phyloP scores from a whole-genome alignment of 1,140 invertebrate species.

The Rhagoletis zephyria region DNA sequence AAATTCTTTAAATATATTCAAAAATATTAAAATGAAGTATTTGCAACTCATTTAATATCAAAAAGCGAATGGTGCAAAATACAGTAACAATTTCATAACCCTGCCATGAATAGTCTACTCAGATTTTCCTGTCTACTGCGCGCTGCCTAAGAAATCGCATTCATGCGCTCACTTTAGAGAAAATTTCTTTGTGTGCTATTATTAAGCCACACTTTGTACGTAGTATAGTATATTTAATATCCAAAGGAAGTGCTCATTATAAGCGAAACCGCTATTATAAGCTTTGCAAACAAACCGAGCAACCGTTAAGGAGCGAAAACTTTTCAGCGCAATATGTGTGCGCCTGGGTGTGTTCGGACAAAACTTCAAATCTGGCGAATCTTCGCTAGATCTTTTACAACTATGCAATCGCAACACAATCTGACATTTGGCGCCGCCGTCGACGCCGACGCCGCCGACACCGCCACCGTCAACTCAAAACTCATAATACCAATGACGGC shows the following conservation, averaged over 20 bases:
- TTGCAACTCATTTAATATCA: too few relatives aligned
- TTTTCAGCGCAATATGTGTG: not conserved
- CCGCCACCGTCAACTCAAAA: not conserved
- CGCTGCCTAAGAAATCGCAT: too few relatives aligned
- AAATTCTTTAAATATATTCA: too few relatives aligned
- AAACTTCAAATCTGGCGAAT: conserved; percentile 44
- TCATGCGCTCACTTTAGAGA: too few relatives aligned
- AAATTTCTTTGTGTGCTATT: too few relatives aligned
- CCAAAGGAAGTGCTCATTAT: not conserved
- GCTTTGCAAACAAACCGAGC: not conserved
- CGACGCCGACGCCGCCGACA: not conserved
- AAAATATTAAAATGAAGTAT: too few relatives aligned
- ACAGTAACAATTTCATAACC: too few relatives aligned
- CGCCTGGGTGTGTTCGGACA: not conserved
- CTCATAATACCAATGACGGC: conserved; percentile 42
- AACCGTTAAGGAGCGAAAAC: not conserved
- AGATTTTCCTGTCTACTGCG: too few relatives aligned
- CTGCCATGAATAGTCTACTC: too few relatives aligned
- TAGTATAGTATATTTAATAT: too few relatives aligned
- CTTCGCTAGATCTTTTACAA: conserved; percentile 9
- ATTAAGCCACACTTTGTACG: too few relatives aligned
- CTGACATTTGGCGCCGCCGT: not conserved
- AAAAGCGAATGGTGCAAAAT: too few relatives aligned
- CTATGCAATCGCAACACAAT: conserved; percentile 17
- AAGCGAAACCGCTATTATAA: not conserved